Evolutionary conservation across 2,113 vertebrate species (phyloP), one percentile per base, ranked within the genome.

Genomic region (Nycticryphes semicollaris): DNA sequence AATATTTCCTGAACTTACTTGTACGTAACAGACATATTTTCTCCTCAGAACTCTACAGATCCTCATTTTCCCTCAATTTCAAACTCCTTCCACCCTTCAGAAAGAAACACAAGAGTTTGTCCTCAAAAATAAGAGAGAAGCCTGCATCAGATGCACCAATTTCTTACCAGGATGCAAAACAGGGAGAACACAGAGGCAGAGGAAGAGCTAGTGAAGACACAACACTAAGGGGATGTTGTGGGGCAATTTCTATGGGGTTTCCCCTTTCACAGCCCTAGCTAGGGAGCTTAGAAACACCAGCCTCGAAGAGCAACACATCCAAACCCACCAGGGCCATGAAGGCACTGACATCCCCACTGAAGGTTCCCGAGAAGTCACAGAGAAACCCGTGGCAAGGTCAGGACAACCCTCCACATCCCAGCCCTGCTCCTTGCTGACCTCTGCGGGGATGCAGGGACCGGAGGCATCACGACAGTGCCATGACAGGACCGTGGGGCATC

Each of bases 101-200:
- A 75, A 87, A 87, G 28, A 37, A 64, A 41, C 8, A 35, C 7
- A 22, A 41, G 51, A 68, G 15, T 31, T 74, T 45, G 23, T 43
- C n/a, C 39, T 39, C 20, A 35, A 63, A 75, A 63, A n/a, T 14
- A 24, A 53, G 77, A 66, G 12, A 50, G 27, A 41, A 87, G 12
- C 12, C 15, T 3, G 5, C 33, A 56, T 25, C 14, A 14, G 31
- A 50, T 88, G 45, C 35, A 18, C 22, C 7, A 31, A 18, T 60
- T 74, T 74, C 63, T 83, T 54, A n/a, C 28, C 37, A 37, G 33
- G 37, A 5, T 18, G 24, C 27, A 21, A 66, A 87, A 18, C 6
- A 25, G 16, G 33, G 50, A 81, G 28, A 50, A 10, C 14, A 16
- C 0, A 33, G 63, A 30, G 30, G 1, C 1, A 5, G 53, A 76